Percentiles rank a stretch among this genome's conserved stretches.
Conservation (phyloP, 1,140 invertebrate species). For the Carposina sasakii region DNA sequence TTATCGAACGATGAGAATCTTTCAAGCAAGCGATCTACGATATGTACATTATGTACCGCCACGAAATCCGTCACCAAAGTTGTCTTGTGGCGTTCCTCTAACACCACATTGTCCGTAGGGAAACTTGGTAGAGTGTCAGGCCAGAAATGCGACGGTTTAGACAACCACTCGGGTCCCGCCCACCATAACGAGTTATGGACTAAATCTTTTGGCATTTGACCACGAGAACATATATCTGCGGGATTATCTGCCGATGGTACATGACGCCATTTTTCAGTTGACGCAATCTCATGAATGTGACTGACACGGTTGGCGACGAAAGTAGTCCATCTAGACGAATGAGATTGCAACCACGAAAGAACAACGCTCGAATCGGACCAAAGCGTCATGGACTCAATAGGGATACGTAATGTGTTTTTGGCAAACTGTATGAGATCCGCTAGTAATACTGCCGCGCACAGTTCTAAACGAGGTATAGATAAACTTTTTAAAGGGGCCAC, state of each 20-base stretch:
- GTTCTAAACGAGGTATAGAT: conserved; percentile 66
- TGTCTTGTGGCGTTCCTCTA: too few species aligned
- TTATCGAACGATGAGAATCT: too few species aligned
- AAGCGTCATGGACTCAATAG: conserved; percentile 20
- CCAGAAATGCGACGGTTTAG: conserved; percentile 23
- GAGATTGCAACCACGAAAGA: conserved; percentile 36
- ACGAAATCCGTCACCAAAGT: too few species aligned
- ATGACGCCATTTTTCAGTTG: conserved; percentile 44
- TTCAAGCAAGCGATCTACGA: too few species aligned
- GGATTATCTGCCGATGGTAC: conserved; percentile 48
- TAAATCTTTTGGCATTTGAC: conserved; percentile 26
- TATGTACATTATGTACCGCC: too few species aligned
- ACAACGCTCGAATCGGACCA: conserved; percentile 54
- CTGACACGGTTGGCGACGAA: conserved; percentile 54
- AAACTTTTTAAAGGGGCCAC: conserved; percentile 57
- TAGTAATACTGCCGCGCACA: conserved; percentile 54
- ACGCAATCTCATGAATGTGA: conserved; percentile 33
- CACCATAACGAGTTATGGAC: conserved; percentile 35
- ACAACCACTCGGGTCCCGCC: conserved; percentile 37
- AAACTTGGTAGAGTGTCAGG: too few species aligned
- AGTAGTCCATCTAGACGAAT: conserved; percentile 29
- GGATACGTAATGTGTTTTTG: conserved; percentile 10
- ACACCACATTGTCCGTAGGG: too few species aligned
- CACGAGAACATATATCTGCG: conserved; percentile 53
- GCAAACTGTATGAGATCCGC: conserved; percentile 34